A percentile compares a stretch with the other conserved stretches of the same genome.
These are phyloP conservation scores for Trochalopteron elliotii DNA, from an alignment of 2,113 vertebrate genomes.

Conservation along the genomic window DNA sequence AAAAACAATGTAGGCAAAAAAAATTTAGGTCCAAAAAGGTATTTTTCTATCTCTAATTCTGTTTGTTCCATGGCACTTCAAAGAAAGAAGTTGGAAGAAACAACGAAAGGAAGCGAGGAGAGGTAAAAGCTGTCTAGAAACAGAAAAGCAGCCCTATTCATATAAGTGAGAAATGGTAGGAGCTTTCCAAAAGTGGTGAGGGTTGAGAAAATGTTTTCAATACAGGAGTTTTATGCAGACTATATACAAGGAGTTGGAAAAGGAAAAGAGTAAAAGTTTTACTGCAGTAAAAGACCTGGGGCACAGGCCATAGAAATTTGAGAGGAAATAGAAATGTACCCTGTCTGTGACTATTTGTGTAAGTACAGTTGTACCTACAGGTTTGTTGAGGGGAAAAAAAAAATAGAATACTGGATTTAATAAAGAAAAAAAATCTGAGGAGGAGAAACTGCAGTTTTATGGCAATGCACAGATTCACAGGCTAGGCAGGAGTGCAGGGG, in stretches of 20 bases:
- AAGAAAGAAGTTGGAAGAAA: not conserved
- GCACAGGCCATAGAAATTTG: not conserved
- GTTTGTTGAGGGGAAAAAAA: not conserved
- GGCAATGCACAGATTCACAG: not conserved
- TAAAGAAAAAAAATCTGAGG: not conserved
- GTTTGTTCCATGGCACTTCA: not conserved
- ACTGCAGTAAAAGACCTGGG: not conserved
- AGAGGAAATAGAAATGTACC: not conserved
- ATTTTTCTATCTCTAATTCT: not conserved
- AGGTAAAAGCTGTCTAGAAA: not conserved
- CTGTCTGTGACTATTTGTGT: accelerated
- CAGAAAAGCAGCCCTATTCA: not conserved
- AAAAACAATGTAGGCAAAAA: not conserved
- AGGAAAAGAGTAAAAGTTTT: not conserved
- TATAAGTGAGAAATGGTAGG: not conserved
- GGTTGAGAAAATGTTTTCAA: not conserved
- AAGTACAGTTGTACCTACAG: not conserved
- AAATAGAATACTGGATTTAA: not conserved
- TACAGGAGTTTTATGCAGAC: not conserved
- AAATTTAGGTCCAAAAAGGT: not conserved
- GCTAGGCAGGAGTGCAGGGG: not conserved
- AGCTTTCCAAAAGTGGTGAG: not conserved
- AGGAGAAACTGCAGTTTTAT: not conserved
- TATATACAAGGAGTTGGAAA: not conserved
- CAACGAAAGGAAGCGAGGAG: not conserved